phyloP scores from a whole-genome alignment of 2,797 vertebrate species.

The Schizothorax lantsangensis region DNA sequence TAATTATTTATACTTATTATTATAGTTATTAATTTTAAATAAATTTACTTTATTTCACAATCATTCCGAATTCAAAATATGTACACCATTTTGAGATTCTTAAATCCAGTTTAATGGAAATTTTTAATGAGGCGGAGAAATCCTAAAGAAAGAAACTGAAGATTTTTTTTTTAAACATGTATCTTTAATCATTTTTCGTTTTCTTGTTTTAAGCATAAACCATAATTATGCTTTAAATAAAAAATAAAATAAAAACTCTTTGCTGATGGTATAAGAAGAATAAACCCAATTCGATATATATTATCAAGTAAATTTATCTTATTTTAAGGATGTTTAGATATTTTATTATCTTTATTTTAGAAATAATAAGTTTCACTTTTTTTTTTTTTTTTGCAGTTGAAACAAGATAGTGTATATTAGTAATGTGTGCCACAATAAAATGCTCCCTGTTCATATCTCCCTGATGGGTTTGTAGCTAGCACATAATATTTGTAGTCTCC shows the following conservation, averaged over 20 bases:
- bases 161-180: background rate
- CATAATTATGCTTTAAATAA: background rate
- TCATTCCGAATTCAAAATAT: background rate
- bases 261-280: background rate
- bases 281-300: background rate
- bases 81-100: background rate
- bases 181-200: background rate
- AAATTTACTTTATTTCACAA: background rate
- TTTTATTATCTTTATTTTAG: too few species aligned
- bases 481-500: constrained; percentile 52
- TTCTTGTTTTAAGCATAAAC: background rate
- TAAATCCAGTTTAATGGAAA: background rate
- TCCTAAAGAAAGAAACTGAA: too few species aligned
- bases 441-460: constrained; percentile 42
- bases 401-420: constrained; percentile 20
- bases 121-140: background rate
- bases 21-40: background rate
- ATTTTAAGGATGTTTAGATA: background rate
- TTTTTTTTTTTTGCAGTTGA: constrained; percentile 5
- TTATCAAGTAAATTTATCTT: background rate
- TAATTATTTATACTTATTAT: background rate
- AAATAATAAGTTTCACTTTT: background rate
- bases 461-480: constrained; percentile 53
- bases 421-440: constrained; percentile 39
- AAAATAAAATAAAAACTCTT: background rate